A percentile compares a stretch with the other conserved stretches of the same genome.
Conservation (phyloP, 2,113 vertebrate genomes). For the Passer montanus region DNA sequence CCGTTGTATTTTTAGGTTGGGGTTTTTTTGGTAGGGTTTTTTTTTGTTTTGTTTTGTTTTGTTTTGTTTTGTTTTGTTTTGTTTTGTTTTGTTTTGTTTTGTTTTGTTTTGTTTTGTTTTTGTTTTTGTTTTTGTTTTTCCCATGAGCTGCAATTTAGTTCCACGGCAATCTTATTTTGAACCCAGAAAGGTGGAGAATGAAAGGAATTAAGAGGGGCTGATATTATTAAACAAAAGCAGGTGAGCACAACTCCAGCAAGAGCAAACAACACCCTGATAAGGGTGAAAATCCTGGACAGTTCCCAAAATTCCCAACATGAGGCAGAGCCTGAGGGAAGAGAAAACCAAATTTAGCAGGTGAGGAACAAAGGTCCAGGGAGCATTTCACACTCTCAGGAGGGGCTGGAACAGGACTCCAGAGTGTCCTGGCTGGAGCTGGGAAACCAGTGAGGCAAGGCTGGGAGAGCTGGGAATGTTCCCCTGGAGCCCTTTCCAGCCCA, state of each 20-base stretch:
- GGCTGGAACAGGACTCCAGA: background rate
- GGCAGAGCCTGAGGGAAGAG: background rate
- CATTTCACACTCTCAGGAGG: background rate
- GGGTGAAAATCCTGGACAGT: background rate
- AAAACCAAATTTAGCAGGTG: background rate
- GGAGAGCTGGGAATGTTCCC: background rate
- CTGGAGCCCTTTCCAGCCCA: background rate
- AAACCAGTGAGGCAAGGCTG: background rate
- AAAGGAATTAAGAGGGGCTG: background rate
- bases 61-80: no score
- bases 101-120: no score
- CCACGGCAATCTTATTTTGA: background rate
- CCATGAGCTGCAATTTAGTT: background rate
- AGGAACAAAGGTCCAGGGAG: background rate
- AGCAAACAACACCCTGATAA: no score
- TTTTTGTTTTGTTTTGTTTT: no score
- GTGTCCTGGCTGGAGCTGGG: background rate
- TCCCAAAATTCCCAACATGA: background rate
- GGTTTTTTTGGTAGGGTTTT: no score
- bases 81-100: no score
- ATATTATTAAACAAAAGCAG: background rate
- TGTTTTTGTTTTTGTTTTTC: background rate
- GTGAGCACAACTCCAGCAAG: no score
- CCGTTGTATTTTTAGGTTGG: fast-evolving
- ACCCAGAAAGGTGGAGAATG: background rate